A percentile compares a stretch with the other conserved stretches of the same genome.
These are phyloP conservation scores for Falco punctatus DNA, from an alignment of 2,113 vertebrate genomes.

Conservation along the genomic window DNA sequence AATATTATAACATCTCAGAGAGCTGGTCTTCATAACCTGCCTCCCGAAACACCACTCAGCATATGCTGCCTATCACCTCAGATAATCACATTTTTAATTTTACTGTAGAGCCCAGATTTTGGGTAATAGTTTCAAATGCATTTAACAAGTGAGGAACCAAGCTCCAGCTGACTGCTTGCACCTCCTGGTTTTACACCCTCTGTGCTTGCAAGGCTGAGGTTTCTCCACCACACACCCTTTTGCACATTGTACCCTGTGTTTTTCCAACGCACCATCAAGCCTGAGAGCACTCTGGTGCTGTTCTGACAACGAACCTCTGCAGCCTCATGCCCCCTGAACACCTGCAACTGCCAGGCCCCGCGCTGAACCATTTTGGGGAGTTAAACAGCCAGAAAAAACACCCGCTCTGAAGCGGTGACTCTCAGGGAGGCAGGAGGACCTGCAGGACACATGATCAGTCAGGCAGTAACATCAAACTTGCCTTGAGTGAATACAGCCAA, in stretches of 20 bases:
- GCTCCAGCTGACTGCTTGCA: no score
- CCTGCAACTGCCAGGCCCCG: neutral
- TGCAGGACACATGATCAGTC: neutral
- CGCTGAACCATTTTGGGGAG: accelerated
- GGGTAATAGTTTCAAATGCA: neutral
- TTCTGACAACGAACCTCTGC: neutral
- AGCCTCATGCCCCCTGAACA: neutral
- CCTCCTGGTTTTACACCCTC: neutral
- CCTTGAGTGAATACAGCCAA: neutral
- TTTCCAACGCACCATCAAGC: neutral
- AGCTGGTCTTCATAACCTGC: neutral
- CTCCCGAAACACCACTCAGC: neutral
- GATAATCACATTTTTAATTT: neutral
- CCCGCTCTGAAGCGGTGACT: accelerated
- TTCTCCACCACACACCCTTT: neutral
- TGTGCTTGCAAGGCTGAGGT: neutral
- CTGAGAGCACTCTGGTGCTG: accelerated
- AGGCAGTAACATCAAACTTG: neutral
- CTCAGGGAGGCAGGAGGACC: neutral
- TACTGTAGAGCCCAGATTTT: neutral
- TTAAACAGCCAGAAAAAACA: neutral
- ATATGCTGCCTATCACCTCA: neutral
- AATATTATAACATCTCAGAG: neutral
- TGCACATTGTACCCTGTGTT: neutral
- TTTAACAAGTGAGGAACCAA: neutral